Conservation (phyloP, 1,140 invertebrate species). For the Drosophila melanogaster region DNA sequence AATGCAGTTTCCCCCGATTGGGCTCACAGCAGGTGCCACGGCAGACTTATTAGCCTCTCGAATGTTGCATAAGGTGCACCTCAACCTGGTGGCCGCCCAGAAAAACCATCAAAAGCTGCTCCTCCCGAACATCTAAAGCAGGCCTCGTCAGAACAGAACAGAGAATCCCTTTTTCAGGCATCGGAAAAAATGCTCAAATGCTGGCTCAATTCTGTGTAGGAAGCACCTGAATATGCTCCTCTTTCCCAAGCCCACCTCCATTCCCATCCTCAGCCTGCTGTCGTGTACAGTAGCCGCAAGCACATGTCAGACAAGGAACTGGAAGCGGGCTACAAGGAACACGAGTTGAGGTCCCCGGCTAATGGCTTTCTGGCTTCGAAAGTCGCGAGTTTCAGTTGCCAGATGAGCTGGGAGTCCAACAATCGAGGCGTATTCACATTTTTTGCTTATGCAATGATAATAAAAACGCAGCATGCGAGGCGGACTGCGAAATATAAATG, state of each 20-base stretch:
- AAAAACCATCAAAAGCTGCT: conserved; percentile 43
- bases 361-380: conserved; percentile 51
- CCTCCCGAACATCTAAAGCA: conserved; percentile 24
- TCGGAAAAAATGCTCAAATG: conserved; percentile 12
- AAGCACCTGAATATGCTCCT: background rate
- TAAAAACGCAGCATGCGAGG: conserved; percentile 63
- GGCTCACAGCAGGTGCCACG: conserved; percentile 31
- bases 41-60: background rate
- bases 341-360: conserved; percentile 22
- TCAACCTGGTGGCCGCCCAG: conserved; percentile 37
- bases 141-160: conserved; percentile 17
- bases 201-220: conserved; percentile 21
- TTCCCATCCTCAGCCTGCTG: background rate
- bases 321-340: conserved; percentile 31
- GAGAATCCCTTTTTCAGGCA: conserved; percentile 8
- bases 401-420: conserved; percentile 24
- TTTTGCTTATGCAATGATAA: conserved; percentile 72
- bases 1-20: conserved; percentile 28
- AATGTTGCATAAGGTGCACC: conserved; percentile 15
- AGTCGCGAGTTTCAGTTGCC: conserved; percentile 7
- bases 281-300: conserved; percentile 70
- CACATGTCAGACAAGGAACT: conserved; percentile 65
- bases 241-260: background rate
- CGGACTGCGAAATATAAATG: conserved; percentile 60
- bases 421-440: conserved; percentile 55